Evolutionary conservation across 2,113 vertebrate genomes (phyloP).

Genomic region (Oncorhynchus clarkii): DNA sequence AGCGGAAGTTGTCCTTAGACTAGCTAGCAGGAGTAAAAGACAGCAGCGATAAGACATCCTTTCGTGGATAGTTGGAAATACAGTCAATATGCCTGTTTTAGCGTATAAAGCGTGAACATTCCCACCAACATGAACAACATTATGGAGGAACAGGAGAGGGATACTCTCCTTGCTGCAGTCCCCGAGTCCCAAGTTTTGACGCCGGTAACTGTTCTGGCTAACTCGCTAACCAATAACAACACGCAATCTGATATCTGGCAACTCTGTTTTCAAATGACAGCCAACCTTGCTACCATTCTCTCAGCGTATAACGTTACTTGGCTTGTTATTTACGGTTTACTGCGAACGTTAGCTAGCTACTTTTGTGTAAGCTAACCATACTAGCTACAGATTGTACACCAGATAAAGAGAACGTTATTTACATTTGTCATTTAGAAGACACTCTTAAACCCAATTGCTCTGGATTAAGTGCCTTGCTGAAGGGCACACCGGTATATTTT

Average conservation of each 20-base stretch:
- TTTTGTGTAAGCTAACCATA: not conserved
- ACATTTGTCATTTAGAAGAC: too few relatives aligned
- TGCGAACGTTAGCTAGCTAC: not conserved
- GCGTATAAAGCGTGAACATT: slow-evolving; percentile 45
- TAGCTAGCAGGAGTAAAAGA: not conserved
- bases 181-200: slow-evolving; percentile 51
- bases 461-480: too few relatives aligned
- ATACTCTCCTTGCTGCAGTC: slow-evolving; percentile 49
- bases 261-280: not conserved
- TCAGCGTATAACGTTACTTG: not conserved
- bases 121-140: slow-evolving; percentile 68
- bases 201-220: slow-evolving; percentile 43
- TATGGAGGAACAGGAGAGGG: slow-evolving; percentile 72
- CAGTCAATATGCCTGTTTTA: slow-evolving; percentile 36
- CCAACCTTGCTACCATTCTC: not conserved
- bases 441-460: too few relatives aligned
- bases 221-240: not conserved
- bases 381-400: not conserved
- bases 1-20: not conserved
- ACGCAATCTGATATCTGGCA: not conserved
- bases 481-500: too few relatives aligned
- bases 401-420: too few relatives aligned
- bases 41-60: not conserved
- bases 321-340: not conserved
- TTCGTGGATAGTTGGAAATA: not conserved